Percentiles rank a stretch among this genome's conserved stretches.
Evolutionary conservation across 2,888 invertebrate genomes (phyloP).

Genomic region (Drosophila vallismaia): DNA sequence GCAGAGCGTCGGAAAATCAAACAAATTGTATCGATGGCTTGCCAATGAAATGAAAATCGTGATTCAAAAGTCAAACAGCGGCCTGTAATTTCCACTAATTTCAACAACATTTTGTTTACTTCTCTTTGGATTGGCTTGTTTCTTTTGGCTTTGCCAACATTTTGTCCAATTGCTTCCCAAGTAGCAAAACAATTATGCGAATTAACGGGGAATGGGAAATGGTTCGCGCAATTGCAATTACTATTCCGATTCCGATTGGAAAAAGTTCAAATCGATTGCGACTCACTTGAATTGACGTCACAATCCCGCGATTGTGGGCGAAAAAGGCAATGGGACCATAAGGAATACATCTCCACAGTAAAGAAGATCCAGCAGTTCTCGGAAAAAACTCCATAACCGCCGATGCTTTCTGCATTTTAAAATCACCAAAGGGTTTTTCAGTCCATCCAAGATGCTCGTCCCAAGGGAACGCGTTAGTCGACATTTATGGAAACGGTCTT

Average conservation of each 20-base stretch:
- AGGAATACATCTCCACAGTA: slow-evolving; percentile 15
- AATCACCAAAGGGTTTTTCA: slow-evolving; percentile 39
- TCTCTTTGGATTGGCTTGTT: neutral
- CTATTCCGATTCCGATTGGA: slow-evolving; percentile 5
- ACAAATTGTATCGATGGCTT: slow-evolving; percentile 49
- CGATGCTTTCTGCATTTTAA: slow-evolving; percentile 48
- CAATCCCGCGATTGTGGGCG: slow-evolving; percentile 6
- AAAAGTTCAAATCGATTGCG: slow-evolving; percentile 32
- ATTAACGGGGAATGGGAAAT: slow-evolving; percentile 19
- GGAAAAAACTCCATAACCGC: slow-evolving; percentile 44
- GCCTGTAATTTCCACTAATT: slow-evolving; percentile 58
- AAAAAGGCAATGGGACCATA: slow-evolving; percentile 26
- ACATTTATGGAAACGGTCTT: slow-evolving; percentile 39
- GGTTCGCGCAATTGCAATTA: slow-evolving; percentile 23
- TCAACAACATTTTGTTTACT: slow-evolving; percentile 43
- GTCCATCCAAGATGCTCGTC: slow-evolving; percentile 20
- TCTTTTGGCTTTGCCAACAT: slow-evolving; percentile 37
- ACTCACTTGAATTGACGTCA: slow-evolving; percentile 40
- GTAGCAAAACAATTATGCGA: slow-evolving; percentile 50
- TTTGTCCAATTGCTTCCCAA: slow-evolving; percentile 49
- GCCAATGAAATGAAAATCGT: slow-evolving; percentile 57
- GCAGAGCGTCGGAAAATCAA: slow-evolving; percentile 20
- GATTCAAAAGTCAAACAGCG: slow-evolving; percentile 48
- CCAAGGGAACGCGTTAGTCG: slow-evolving; percentile 50
- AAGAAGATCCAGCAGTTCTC: slow-evolving; percentile 36